phyloP scores from a whole-genome alignment of 2,113 vertebrate species.

The Alaudala cheleensis region DNA sequence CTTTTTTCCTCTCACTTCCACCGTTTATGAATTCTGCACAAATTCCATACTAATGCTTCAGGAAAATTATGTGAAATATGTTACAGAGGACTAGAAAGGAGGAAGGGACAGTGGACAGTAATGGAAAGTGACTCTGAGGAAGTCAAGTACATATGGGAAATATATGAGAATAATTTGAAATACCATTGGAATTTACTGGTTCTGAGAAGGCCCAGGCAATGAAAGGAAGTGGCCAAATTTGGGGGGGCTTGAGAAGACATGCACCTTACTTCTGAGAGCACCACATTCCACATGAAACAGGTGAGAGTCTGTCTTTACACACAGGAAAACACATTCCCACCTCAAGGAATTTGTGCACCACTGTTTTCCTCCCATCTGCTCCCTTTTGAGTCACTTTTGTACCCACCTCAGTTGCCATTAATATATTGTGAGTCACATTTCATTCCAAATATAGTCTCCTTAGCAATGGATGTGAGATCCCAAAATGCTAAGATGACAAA shows the following conservation, averaged over 20 bases:
- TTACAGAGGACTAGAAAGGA: background rate
- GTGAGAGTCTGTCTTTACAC: background rate
- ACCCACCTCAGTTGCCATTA: background rate
- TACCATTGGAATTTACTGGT: background rate
- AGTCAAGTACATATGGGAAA: background rate
- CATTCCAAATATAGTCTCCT: conserved; percentile 19
- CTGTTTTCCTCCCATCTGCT: background rate
- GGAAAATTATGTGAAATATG: background rate
- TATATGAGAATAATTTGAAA: background rate
- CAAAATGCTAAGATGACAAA: conserved; percentile 28
- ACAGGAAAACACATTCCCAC: background rate
- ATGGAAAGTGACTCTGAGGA: background rate
- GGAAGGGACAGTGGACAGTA: background rate
- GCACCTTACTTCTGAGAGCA: background rate
- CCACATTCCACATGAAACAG: background rate
- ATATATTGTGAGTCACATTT: conserved; percentile 18
- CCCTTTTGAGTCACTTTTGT: background rate
- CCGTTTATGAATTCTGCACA: background rate
- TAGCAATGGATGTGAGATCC: background rate
- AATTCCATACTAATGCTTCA: background rate
- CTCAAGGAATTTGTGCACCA: background rate
- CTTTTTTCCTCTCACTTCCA: background rate
- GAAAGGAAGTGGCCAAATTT: background rate
- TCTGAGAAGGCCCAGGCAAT: background rate
- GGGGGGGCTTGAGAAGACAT: fast-evolving